These are phyloP conservation scores for Megalopta genalis DNA, from an alignment of 1,140 invertebrate species.

Conservation along the genomic window DNA sequence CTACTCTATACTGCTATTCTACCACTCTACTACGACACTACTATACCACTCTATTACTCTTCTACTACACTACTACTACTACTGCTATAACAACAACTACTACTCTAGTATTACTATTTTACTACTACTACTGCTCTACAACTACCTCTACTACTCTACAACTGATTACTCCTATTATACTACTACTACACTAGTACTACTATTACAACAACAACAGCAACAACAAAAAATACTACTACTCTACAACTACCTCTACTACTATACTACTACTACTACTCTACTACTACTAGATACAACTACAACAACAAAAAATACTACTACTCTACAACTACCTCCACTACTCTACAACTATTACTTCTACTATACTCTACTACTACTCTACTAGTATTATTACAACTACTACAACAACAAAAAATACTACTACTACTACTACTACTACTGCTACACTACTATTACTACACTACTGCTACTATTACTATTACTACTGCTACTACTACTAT, in stretches of 20 bases:
- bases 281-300: constrained; percentile 12
- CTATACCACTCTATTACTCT: constrained; percentile 41
- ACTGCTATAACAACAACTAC: constrained; percentile 37
- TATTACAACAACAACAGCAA: no score
- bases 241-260: no score
- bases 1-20: constrained; percentile 16
- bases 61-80: constrained; percentile 41
- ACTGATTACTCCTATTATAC: neutral
- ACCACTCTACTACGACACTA: constrained; percentile 38
- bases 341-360: constrained; percentile 32
- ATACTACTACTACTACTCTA: constrained; percentile 42
- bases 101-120: constrained; percentile 32
- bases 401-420: no score
- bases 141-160: no score
- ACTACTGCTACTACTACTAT: constrained; percentile 40
- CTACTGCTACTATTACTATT: constrained; percentile 39
- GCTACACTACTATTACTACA: constrained; percentile 34
- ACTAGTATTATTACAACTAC: constrained; percentile 40
- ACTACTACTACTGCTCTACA: constrained; percentile 31
- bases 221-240: no score
- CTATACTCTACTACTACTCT: constrained; percentile 45
- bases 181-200: constrained; percentile 41
- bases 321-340: constrained; percentile 27
- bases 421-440: no score
- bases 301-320: no score